phyloP scores from a whole-genome alignment of 2,113 vertebrate species.

The Chaetura pelagica region DNA sequence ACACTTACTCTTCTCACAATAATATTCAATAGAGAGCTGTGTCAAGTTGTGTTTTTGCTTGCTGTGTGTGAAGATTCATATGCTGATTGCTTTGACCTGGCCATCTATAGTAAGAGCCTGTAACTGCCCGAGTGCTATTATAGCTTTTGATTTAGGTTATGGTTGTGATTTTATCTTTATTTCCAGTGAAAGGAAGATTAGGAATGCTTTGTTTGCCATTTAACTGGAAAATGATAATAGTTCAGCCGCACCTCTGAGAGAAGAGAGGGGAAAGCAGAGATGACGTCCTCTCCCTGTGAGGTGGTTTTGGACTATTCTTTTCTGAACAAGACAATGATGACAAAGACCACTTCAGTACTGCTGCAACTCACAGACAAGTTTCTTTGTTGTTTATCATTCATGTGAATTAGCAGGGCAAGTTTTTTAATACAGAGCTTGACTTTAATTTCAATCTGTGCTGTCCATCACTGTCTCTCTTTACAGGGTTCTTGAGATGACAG shows the following conservation, averaged over 20 bases:
- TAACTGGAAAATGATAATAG: slow-evolving; percentile 24
- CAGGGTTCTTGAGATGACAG: slow-evolving; percentile 3
- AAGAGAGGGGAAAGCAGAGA: background rate
- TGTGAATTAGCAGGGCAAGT: slow-evolving; percentile 7
- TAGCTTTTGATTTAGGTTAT: slow-evolving; percentile 12
- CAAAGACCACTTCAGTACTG: background rate
- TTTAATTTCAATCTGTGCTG: slow-evolving; percentile 31
- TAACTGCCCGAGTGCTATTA: background rate
- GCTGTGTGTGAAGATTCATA: background rate
- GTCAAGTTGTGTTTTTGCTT: background rate
- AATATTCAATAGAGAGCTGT: background rate
- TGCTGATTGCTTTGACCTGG: slow-evolving; percentile 36
- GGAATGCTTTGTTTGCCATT: slow-evolving; percentile 38
- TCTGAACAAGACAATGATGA: background rate
- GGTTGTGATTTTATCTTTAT: slow-evolving; percentile 16
- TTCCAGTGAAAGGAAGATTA: slow-evolving; percentile 13
- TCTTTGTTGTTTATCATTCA: slow-evolving; percentile 55
- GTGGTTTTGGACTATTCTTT: background rate
- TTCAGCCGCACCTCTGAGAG: background rate
- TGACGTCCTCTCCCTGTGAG: background rate
- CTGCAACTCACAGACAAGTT: background rate
- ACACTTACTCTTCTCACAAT: background rate
- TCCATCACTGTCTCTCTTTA: slow-evolving; percentile 40
- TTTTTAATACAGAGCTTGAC: slow-evolving; percentile 25
- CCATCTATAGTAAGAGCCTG: background rate